Base-by-base conservation (phyloP, 1,140 invertebrate genomes). In the Pseudachorutes palmiensis region DNA sequence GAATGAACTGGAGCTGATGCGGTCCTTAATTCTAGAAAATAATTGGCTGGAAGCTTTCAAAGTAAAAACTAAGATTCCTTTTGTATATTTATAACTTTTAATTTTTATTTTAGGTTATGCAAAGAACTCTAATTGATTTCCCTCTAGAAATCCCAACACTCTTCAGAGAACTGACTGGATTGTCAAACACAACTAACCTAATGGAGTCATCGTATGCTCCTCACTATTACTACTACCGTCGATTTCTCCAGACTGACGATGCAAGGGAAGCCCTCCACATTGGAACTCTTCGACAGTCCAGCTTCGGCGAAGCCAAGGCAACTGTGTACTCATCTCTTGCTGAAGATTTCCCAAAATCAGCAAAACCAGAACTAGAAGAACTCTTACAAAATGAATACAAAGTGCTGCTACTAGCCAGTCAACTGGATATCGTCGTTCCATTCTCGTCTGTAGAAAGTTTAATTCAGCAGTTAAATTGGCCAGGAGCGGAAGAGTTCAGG, bases 231-330 rank as follows among this genome's bases (percentile, higher is more conserved):
- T 32, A 67, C 28, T 67, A 78, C 68, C 67, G 64, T 26, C 31
- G 70, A 2, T 82, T 76, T 65, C 65, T 83, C 5, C 76, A 77
- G 12, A 63, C 72, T 14, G 74, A 78, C 1, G 51, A 72, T 1
- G 76, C 79, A 1, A 75, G 82, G 5, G 74, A 74, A 61, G 77
- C 80, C 0, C 79, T 83, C 30, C 81, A 83, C 69, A 80, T 83
- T 1, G 82, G 82, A 0, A 81, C 77, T 72, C 76, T 80, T 66
- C 74, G 76, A 70, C 61, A 66, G 12, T 77, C 87, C 5, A 41
- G 19, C 36, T 41, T 41, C 19, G 45, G 69, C 1, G 76, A 78
- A 65, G 66, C 72, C 28, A 33, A 49, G 1, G 68, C 57, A 2
- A 68, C 64, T 0, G 33, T 72, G 0, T 65, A 65, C 29, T 49